Conservation (phyloP, 2,113 vertebrate genomes). For the Eurypyga helias region DNA sequence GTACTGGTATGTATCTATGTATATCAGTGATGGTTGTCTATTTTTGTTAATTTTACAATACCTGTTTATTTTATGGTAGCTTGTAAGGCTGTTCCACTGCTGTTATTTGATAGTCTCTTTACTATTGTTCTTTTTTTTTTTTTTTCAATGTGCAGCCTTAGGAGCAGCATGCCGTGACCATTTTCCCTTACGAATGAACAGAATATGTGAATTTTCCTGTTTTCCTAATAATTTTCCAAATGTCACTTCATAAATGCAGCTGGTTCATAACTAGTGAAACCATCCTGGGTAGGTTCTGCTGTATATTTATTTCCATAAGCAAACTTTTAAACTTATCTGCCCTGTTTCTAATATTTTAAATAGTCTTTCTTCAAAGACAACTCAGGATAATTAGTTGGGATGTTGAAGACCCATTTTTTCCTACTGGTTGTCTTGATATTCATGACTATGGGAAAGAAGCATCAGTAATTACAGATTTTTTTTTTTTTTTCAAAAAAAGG, state of each 20-base stretch:
- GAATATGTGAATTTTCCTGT: background rate
- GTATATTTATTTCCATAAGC: background rate
- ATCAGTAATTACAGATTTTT: background rate
- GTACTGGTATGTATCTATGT: background rate
- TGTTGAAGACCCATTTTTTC: slow-evolving; percentile 19
- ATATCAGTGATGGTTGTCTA: background rate
- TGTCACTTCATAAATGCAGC: background rate
- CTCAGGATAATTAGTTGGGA: slow-evolving; percentile 6
- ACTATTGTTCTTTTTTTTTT: background rate
- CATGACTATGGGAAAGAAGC: background rate
- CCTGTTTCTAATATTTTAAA: background rate
- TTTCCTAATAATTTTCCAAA: background rate
- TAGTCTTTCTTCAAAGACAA: slow-evolving; percentile 1
- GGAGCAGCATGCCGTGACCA: background rate
- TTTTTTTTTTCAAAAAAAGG: background rate
- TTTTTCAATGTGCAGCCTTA: background rate
- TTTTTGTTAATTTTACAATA: background rate
- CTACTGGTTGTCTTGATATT: background rate
- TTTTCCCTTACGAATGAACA: background rate
- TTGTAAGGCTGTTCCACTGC: background rate
- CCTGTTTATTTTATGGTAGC: background rate
- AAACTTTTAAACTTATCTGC: background rate
- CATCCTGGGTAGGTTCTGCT: background rate
- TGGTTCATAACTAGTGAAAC: background rate
- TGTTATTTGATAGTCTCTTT: background rate